Percentiles rank a stretch among this genome's conserved stretches.
These are phyloP conservation scores for Drosophila anceps DNA, from an alignment of 2,888 invertebrate species.

Conservation along the genomic window DNA sequence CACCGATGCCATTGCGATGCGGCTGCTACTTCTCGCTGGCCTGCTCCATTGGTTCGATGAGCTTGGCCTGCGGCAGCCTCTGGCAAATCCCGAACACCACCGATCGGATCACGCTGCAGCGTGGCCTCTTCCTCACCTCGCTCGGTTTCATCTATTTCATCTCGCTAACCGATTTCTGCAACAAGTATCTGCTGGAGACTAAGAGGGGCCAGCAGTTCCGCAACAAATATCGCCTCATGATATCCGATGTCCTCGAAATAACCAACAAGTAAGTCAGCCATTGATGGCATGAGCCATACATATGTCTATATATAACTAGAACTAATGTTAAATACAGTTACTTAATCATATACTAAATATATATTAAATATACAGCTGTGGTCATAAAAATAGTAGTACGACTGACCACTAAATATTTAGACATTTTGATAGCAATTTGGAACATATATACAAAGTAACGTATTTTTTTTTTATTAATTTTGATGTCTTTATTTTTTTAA, in stretches of 20 bases:
- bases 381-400: not conserved
- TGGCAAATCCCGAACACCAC: constrained; percentile 84
- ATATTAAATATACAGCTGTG: not conserved
- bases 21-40: constrained; percentile 84
- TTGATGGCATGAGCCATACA: too few relatives aligned
- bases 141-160: constrained; percentile 90
- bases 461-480: not conserved
- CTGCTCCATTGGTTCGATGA: constrained; percentile 85
- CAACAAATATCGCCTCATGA: constrained; percentile 88
- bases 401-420: too few relatives aligned
- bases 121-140: constrained; percentile 88
- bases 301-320: not conserved
- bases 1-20: constrained; percentile 36
- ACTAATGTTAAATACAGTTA: not conserved
- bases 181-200: constrained; percentile 88
- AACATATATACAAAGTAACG: not conserved
- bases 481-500: too few relatives aligned
- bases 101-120: constrained; percentile 87
- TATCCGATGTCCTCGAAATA: constrained; percentile 90
- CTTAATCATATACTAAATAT: not conserved
- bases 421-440: not conserved
- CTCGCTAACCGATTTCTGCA: constrained; percentile 88
- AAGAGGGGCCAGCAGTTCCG: constrained; percentile 87
- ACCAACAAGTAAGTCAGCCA: constrained; percentile 90
- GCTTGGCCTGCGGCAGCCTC: constrained; percentile 84